Percentiles rank a stretch among this genome's conserved stretches.
phyloP scores from a whole-genome alignment of 2,113 vertebrate genomes.

The Onychostruthus taczanowskii region DNA sequence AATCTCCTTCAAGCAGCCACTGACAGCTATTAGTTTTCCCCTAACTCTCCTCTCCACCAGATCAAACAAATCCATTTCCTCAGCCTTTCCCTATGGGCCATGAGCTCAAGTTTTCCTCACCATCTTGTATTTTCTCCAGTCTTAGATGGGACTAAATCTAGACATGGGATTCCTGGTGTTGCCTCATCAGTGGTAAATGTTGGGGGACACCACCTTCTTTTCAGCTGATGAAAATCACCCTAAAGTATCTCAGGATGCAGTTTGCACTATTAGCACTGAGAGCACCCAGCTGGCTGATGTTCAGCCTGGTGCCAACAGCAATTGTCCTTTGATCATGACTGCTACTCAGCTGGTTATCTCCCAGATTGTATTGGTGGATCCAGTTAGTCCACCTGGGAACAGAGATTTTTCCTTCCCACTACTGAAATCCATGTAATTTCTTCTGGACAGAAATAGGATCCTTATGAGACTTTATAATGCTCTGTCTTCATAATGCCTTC shows the following conservation, averaged over 20 bases:
- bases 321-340: not conserved
- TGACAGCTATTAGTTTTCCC: not conserved
- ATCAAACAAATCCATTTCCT: not conserved
- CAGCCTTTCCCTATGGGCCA: not conserved
- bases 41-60: not conserved
- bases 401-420: not conserved
- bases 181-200: not conserved
- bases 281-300: not conserved
- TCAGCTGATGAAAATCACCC: not conserved
- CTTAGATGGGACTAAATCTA: not conserved
- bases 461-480: not conserved
- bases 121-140: not conserved
- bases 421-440: not conserved
- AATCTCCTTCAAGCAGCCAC: not conserved
- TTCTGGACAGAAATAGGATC: not conserved
- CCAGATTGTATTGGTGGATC: fast-evolving
- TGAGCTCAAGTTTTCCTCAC: not conserved
- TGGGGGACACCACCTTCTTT: not conserved
- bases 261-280: not conserved
- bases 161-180: not conserved
- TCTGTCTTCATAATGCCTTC: not conserved
- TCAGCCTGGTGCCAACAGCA: not conserved
- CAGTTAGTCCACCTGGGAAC: not conserved
- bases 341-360: not conserved
- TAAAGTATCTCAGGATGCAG: not conserved